Base-by-base conservation (phyloP, 1,140 invertebrate genomes). In the Andrena cerasifolii region DNA sequence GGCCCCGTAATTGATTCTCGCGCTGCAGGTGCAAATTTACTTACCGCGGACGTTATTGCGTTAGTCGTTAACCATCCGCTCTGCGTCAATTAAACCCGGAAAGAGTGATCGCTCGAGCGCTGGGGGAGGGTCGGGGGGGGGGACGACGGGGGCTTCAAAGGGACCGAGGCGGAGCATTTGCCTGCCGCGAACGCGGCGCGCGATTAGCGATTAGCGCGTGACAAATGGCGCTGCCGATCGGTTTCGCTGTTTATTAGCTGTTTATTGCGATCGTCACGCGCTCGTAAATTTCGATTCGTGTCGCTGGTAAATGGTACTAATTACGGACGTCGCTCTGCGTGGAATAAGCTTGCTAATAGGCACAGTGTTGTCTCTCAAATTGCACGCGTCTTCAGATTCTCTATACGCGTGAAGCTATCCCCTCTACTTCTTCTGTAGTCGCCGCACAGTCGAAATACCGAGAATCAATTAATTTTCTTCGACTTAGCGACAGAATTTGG, bases 1-100 rank as follows among this genome's bases (percentile, higher is more conserved):
- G 83, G 76, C 83, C 81, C 54, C 62, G 43, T 63, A 59, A 49
- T 49, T 40, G 66, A 82, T 74, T 78, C 70, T 66, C 75, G 24
- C 43, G 54, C 53, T 33, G 83, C 83, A 84, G 82, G 78, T 84
- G 83, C 83, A 73, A 70, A 71, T 70, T 71, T 61, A 43, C 47
- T 72, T 28, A 16, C 16, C 21, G 16, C 21, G 53, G 18, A 51
- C 51, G 63, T 45, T 51, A 47, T 18, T 33, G 43, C n/a, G 36
- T 40, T 40, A 18, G 43, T 49, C 43, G 33, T 68, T 78, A 82
- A 59, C n/a, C 62, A 47, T 21, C 33, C 21, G 10, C 31, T 54
- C 26, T 33, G 43, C 71, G 63, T 70, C 65, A 65, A 79, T 82
- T 73, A 74, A 68, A 67, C 40, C 31, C 47, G 49, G 26, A 21